Evolutionary conservation across 2,888 invertebrate genomes (phyloP).

Genomic region (Heliconius aoede): DNA sequence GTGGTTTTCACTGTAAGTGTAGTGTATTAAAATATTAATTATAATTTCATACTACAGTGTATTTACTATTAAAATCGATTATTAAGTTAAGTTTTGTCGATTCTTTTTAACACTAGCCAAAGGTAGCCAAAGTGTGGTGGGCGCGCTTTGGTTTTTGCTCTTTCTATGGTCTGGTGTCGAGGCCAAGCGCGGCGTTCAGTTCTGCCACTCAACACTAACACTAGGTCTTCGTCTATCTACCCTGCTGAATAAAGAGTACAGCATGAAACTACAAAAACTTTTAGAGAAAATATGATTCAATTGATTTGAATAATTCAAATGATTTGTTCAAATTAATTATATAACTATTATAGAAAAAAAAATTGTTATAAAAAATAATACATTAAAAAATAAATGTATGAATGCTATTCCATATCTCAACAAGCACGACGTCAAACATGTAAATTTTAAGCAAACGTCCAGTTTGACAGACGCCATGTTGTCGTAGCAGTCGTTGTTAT

Average conservation of each 20-base stretch:
- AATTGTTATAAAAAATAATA: neutral
- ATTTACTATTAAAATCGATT: neutral
- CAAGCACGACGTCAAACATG: neutral
- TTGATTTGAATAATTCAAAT: too few relatives aligned
- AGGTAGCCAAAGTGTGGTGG: too few relatives aligned
- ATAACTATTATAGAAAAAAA: too few relatives aligned
- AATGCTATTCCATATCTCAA: neutral
- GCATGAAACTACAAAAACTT: too few relatives aligned
- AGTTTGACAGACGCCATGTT: neutral
- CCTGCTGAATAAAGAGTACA: too few relatives aligned
- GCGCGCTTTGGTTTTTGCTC: too few relatives aligned
- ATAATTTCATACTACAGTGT: neutral
- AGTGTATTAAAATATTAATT: constrained; percentile 3
- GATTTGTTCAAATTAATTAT: too few relatives aligned
- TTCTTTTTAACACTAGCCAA: neutral
- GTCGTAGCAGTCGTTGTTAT: neutral
- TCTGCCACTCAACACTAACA: too few relatives aligned
- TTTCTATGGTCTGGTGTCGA: too few relatives aligned
- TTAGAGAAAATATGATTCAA: too few relatives aligned
- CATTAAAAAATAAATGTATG: neutral
- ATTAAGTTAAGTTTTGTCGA: neutral
- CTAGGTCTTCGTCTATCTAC: too few relatives aligned
- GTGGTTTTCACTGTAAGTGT: neutral
- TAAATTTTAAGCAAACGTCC: constrained; percentile 4
- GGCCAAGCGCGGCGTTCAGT: too few relatives aligned